Evolutionary conservation across 2,113 vertebrate genomes (phyloP).

Genomic region (Macaca nemestrina): DNA sequence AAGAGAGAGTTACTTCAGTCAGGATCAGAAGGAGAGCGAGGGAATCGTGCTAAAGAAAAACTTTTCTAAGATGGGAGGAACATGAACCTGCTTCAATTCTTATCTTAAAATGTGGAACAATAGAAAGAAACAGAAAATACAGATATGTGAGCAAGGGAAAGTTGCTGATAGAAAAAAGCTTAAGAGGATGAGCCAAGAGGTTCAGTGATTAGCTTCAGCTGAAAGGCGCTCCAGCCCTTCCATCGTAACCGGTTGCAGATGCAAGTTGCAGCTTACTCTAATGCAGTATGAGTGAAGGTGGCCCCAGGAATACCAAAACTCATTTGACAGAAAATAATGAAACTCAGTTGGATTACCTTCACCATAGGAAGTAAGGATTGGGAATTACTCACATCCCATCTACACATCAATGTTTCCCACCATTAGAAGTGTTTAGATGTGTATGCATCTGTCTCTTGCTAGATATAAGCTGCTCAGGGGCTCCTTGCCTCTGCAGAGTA

Average conservation of each 20-base stretch:
- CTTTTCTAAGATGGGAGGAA: neutral
- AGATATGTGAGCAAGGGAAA: neutral
- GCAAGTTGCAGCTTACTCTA: neutral
- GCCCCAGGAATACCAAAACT: neutral
- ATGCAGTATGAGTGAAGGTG: neutral
- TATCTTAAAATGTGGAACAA: neutral
- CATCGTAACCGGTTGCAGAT: accelerated
- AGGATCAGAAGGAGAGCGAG: neutral
- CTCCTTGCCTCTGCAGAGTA: neutral
- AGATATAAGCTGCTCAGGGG: neutral
- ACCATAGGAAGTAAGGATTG: neutral
- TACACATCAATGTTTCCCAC: neutral
- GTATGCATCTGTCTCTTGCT: neutral
- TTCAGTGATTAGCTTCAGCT: neutral
- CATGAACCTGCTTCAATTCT: neutral
- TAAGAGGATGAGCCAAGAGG: neutral
- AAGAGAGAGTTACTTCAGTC: neutral
- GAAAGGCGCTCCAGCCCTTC: neutral
- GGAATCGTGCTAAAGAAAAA: neutral
- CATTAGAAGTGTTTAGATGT: neutral
- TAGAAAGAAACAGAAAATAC: neutral
- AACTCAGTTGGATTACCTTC: neutral
- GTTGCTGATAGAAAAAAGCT: neutral
- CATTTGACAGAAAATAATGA: neutral
- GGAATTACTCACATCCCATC: neutral